Evolutionary conservation across 2,113 vertebrate species (phyloP).

Genomic region (Castor canadensis): DNA sequence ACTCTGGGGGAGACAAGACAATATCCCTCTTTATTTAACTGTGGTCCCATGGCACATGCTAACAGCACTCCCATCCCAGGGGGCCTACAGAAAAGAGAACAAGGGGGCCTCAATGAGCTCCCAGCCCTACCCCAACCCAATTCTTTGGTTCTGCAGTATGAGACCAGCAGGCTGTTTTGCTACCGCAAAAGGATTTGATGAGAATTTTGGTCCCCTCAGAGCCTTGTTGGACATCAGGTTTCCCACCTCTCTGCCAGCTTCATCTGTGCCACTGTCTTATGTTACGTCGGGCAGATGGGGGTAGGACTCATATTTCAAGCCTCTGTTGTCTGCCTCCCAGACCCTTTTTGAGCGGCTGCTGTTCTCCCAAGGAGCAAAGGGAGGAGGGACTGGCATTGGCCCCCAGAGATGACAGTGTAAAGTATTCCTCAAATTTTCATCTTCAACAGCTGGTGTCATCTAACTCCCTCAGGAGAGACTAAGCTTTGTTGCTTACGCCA

Average conservation of each 20-base stretch:
- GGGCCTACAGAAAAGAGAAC: neutral
- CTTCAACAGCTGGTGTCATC: conserved; percentile 53
- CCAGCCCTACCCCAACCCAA: neutral
- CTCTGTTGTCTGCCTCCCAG: neutral
- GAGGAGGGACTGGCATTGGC: neutral
- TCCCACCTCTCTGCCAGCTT: conserved; percentile 44
- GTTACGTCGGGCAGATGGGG: conserved; percentile 65
- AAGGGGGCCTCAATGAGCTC: neutral
- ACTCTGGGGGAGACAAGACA: neutral
- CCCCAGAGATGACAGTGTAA: conserved; percentile 55
- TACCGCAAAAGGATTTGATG: neutral
- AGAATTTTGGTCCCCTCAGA: neutral
- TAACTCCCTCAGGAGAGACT: conserved; percentile 58
- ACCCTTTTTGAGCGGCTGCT: neutral
- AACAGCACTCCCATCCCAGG: neutral
- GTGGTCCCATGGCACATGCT: neutral
- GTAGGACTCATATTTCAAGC: conserved; percentile 61
- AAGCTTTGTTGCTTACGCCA: conserved; percentile 48
- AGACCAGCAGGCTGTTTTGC: neutral
- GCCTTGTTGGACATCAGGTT: neutral
- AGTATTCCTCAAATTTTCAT: conserved; percentile 75
- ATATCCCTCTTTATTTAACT: neutral
- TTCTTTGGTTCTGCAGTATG: neutral
- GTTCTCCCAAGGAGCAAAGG: neutral
- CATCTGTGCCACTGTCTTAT: conserved; percentile 39